Evolutionary conservation across 2,113 vertebrate genomes (phyloP).

Genomic region (Mellivora capensis): DNA sequence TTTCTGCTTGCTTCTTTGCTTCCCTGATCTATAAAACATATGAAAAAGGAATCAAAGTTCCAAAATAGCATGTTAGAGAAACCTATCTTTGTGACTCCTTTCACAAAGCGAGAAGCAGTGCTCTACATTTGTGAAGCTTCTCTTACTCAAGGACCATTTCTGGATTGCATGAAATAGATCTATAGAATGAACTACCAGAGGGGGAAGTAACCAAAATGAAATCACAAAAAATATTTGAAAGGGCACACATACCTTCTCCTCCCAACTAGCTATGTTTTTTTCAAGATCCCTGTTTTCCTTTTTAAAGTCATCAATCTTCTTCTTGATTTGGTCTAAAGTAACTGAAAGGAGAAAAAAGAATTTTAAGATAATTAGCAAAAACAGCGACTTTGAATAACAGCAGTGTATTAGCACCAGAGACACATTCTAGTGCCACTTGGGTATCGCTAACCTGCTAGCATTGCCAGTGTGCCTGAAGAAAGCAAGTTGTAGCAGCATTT

Average conservation of each 20-base stretch:
- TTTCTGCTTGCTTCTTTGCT: background rate
- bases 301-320: conserved; percentile 83
- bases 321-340: conserved; percentile 86
- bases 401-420: background rate
- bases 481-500: background rate
- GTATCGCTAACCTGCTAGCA: background rate
- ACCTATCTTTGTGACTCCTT: background rate
- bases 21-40: background rate
- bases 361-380: background rate
- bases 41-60: background rate
- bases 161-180: background rate
- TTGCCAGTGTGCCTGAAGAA: background rate
- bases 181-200: background rate
- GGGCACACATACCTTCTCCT: conserved; percentile 84
- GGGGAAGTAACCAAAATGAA: background rate
- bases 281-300: conserved; percentile 86
- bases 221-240: background rate
- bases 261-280: conserved; percentile 82
- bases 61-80: background rate
- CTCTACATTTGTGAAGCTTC: background rate
- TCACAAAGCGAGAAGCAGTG: background rate
- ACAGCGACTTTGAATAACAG: background rate
- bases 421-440: background rate
- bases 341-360: conserved; percentile 76
- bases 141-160: background rate